These are phyloP conservation scores for Pogonomyrmex californicus DNA, from an alignment of 1,140 invertebrate genomes.

Conservation along the genomic window DNA sequence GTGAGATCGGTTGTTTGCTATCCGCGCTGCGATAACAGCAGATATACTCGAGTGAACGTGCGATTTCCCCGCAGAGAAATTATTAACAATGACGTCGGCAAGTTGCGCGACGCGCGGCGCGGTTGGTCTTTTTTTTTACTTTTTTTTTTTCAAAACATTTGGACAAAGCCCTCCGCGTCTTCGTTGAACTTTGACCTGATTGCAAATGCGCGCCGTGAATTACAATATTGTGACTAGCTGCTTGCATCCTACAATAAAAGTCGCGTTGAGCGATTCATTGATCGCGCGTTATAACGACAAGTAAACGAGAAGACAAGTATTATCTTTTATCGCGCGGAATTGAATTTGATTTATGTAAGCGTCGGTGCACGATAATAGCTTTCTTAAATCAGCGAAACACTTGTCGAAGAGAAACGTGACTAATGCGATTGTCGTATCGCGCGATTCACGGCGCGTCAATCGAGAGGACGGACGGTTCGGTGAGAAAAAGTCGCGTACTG, in stretches of 20 bases:
- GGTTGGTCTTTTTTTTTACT: neutral
- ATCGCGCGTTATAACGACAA: constrained; percentile 44
- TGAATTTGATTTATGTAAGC: constrained; percentile 54
- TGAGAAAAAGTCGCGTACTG: neutral
- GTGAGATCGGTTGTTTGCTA: constrained; percentile 45
- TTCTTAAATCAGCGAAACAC: constrained; percentile 22
- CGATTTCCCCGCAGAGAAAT: constrained; percentile 54
- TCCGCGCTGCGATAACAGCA: constrained; percentile 54
- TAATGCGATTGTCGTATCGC: constrained; percentile 18
- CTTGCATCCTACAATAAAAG: constrained; percentile 15
- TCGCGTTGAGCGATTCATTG: constrained; percentile 29
- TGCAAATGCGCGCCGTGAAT: constrained; percentile 47
- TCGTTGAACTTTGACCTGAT: constrained; percentile 57
- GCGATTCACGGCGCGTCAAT: constrained; percentile 4
- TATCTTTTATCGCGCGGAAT: constrained; percentile 32
- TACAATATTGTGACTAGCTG: constrained; percentile 57
- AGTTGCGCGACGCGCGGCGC: constrained; percentile 28
- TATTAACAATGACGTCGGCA: constrained; percentile 63
- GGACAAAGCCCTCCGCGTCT: constrained; percentile 40
- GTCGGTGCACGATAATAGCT: neutral
- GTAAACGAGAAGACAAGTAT: constrained; percentile 34
- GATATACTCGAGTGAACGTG: constrained; percentile 44
- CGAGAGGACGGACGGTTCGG: neutral
- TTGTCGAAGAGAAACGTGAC: constrained; percentile 10
- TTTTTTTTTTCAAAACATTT: constrained; percentile 43